phyloP scores from a whole-genome alignment of 2,888 invertebrate genomes.

The Epistrophella euchroma region DNA sequence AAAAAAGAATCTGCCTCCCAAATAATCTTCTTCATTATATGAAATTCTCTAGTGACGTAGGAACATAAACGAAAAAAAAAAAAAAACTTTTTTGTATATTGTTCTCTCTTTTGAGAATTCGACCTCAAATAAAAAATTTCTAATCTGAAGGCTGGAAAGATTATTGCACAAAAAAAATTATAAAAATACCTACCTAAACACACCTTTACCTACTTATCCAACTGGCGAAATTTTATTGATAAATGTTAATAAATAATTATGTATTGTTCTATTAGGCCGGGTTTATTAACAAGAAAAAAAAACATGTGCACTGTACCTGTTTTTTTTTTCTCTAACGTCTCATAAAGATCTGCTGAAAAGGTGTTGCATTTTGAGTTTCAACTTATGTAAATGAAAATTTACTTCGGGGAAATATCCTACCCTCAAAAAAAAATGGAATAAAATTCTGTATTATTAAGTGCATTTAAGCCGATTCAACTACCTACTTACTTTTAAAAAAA shows the following conservation, averaged over 20 bases:
- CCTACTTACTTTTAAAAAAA: conserved; percentile 31
- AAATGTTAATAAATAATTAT: neutral
- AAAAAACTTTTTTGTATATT: neutral
- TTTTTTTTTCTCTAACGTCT: neutral
- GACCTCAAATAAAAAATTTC: conserved; percentile 34
- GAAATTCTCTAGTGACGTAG: conserved; percentile 33
- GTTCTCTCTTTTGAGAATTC: neutral
- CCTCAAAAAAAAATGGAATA: neutral
- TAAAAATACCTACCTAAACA: neutral
- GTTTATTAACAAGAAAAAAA: neutral
- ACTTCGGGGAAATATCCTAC: neutral
- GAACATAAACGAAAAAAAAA: conserved; percentile 9
- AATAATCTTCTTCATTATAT: neutral
- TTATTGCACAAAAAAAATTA: conserved; percentile 11
- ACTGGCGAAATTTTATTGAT: neutral
- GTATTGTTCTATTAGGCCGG: neutral
- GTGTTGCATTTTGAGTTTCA: conserved; percentile 15
- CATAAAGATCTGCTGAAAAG: conserved; percentile 4
- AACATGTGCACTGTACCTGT: conserved; percentile 22
- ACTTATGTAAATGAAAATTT: conserved; percentile 30
- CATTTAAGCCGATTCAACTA: conserved; percentile 62
- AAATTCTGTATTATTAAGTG: conserved; percentile 47
- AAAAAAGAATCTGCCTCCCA: conserved; percentile 30
- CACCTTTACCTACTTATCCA: neutral
- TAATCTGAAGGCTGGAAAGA: conserved; percentile 5